Base-by-base conservation (phyloP, 2,888 invertebrate species). In the Thecocarcelia acutangulata region DNA sequence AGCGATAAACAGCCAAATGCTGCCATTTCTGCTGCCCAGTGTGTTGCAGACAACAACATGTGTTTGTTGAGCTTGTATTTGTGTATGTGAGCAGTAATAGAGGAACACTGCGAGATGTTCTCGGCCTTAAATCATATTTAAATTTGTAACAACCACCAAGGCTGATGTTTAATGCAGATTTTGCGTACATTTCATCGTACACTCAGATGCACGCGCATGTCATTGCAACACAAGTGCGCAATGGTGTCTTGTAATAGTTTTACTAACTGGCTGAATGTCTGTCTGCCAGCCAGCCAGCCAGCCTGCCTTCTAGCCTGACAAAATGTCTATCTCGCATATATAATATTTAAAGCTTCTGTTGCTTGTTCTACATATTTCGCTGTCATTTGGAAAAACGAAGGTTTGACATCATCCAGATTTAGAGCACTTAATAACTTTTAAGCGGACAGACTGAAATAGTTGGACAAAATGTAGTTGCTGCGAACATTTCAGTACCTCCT, bases 371-470 rank as follows among this genome's bases (percentile, higher is more conserved):
- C 82, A 82, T 78, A 74, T 66, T 70, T 82, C 46, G 78, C 82
- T 82, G 82, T 82, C 82, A 82, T 70, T 82, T 74, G 64, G 59
- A 54, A 64, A 68, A 70, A 61, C 59, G 70, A 82, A 70, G 78
- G 82, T 66, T 82, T 64, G 80, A 70, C 79, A 73, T 69, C 70
- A 75, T 59, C 40, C 61, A 64, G 61, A 69, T 70, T 83, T 82
- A 79, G 79, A 83, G 76, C 83, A 83, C 83, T 83, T 83, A 83
- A 83, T 83, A 83, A 83, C 79, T 83, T 56, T 54, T 59, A 66
- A 28, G 50, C 15, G 24, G 21, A 70, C 46, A 40, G 11, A 40
- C 54, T 15, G 17, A 33, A 72, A 78, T 72, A 54, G 54, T 68
- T 69, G 46, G 69, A 63, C 63, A 63, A 58, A 56, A 68, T 61